A percentile compares a stretch with the other conserved stretches of the same genome.
Conservation (phyloP, 2,888 invertebrate species). For the Campopleginae sp. region DNA sequence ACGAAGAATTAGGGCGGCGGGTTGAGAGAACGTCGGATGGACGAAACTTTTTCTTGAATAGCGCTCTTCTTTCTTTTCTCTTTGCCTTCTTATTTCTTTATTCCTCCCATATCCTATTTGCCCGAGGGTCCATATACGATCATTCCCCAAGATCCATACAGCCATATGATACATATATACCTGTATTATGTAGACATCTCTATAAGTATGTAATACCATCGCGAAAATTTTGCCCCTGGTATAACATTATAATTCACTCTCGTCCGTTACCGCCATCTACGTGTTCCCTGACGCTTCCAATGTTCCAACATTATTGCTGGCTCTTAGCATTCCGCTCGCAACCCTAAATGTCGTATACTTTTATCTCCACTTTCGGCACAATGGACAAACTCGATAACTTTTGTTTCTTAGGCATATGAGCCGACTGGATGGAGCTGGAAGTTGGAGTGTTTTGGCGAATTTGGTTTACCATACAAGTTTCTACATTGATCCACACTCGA, state of each 20-base stretch:
- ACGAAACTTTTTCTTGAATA: slow-evolving; percentile 55
- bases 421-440: slow-evolving; percentile 10
- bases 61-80: slow-evolving; percentile 30
- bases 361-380: slow-evolving; percentile 24
- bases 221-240: slow-evolving; percentile 49
- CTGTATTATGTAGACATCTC: background rate
- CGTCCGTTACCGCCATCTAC: slow-evolving; percentile 48
- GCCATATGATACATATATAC: slow-evolving; percentile 9
- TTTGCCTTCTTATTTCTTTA: slow-evolving; percentile 11
- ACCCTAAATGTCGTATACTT: slow-evolving; percentile 19
- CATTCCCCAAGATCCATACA: slow-evolving; percentile 38
- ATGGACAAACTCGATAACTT: slow-evolving; percentile 18
- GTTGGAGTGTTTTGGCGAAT: slow-evolving; percentile 5
- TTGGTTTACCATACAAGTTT: background rate
- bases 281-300: slow-evolving; percentile 33
- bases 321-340: slow-evolving; percentile 12
- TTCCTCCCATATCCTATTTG: slow-evolving; percentile 5
- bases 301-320: slow-evolving; percentile 27
- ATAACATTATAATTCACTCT: slow-evolving; percentile 63
- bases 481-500: background rate
- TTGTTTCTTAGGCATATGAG: background rate
- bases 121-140: slow-evolving; percentile 47
- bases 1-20: slow-evolving; percentile 61
- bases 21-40: slow-evolving; percentile 29
- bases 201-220: slow-evolving; percentile 18